Conservation (phyloP, 2,113 vertebrate species). For the Raphicerus campestris region DNA sequence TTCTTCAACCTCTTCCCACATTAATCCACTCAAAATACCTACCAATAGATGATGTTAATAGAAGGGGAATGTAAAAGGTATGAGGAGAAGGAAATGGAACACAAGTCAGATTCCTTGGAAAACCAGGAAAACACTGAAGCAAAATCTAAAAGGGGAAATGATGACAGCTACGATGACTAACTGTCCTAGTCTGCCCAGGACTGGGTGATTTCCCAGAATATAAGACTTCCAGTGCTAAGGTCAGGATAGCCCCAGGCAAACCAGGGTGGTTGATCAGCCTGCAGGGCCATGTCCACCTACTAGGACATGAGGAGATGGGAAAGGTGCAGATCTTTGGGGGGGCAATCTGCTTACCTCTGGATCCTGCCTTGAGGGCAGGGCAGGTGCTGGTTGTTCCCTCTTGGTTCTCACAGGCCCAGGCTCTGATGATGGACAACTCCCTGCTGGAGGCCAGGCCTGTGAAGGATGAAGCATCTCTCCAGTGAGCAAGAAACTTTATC, state of each 20-base stretch:
- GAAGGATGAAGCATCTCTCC: background rate
- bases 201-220: background rate
- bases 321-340: background rate
- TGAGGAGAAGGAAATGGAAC: background rate
- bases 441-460: slow-evolving; percentile 61
- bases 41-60: background rate
- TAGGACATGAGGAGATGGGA: background rate
- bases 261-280: background rate
- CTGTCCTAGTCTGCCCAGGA: background rate
- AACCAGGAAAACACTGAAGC: background rate
- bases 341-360: slow-evolving; percentile 39
- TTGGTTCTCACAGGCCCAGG: background rate
- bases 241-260: background rate
- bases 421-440: background rate
- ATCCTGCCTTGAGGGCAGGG: background rate
- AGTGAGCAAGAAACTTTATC: background rate
- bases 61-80: background rate
- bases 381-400: background rate
- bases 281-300: background rate
- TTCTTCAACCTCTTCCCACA: background rate
- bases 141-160: background rate
- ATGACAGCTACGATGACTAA: background rate
- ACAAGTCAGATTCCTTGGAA: background rate
- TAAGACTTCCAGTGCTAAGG: background rate
- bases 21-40: background rate